These are phyloP conservation scores for Erinaceus europaeus DNA, from an alignment of 2,113 vertebrate species.

Conservation along the genomic window DNA sequence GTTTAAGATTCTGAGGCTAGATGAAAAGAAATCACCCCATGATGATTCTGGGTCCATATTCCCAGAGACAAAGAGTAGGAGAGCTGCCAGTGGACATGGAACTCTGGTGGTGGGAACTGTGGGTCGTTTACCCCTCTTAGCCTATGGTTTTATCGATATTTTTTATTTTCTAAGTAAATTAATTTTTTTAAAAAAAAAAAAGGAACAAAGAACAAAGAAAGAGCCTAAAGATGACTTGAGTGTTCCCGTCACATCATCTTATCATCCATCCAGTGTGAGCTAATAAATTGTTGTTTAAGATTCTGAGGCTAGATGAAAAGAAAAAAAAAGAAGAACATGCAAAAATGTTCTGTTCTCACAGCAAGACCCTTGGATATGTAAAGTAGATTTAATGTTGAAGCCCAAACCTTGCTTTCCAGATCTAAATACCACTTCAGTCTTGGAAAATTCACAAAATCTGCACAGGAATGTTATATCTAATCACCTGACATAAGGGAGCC, in stretches of 20 bases:
- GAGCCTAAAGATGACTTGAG: not conserved
- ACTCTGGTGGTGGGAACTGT: too few species aligned
- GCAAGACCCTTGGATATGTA: not conserved
- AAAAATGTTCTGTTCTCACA: conserved; percentile 42
- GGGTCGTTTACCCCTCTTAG: too few species aligned
- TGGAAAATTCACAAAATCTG: conserved; percentile 66
- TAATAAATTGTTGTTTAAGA: conserved; percentile 4
- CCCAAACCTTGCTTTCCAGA: conserved; percentile 37
- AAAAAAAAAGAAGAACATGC: not conserved
- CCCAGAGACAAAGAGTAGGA: too few species aligned
- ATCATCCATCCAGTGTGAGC: not conserved
- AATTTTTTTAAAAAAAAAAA: too few species aligned
- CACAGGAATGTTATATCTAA: conserved; percentile 63
- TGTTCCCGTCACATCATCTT: not conserved
- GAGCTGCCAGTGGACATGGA: too few species aligned
- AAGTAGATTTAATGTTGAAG: conserved; percentile 55
- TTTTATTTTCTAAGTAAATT: too few species aligned
- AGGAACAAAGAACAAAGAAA: conserved; percentile 1
- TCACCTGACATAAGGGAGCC: conserved; percentile 15
- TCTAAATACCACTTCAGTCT: conserved; percentile 40
- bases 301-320: not conserved
- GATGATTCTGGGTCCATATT: too few species aligned
- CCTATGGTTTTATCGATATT: too few species aligned
- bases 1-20: conserved; percentile 17
- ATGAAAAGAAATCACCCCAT: too few species aligned